Evolutionary conservation across 2,113 vertebrate genomes (phyloP).

Genomic region (Lipophrys pholis): DNA sequence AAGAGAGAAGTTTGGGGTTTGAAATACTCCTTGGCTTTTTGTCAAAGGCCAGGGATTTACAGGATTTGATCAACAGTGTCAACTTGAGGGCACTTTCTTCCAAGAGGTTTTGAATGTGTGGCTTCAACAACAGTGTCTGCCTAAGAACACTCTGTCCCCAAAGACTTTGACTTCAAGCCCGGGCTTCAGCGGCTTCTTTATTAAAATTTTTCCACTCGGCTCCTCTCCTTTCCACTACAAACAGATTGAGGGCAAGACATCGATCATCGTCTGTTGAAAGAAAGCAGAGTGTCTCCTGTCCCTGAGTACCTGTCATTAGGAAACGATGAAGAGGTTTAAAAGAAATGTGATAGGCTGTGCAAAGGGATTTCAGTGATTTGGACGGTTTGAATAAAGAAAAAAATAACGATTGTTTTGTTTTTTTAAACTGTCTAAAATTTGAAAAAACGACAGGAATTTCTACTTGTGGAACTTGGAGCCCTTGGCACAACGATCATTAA

Average conservation of each 20-base stretch:
- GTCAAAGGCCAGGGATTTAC: conserved; percentile 66
- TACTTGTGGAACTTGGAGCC: no score
- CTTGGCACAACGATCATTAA: no score
- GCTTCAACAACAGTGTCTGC: conserved; percentile 47
- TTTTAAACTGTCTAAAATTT: not conserved
- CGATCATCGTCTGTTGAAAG: conserved; percentile 38
- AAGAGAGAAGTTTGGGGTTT: conserved; percentile 51
- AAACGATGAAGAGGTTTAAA: conserved; percentile 35
- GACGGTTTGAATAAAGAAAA: not conserved
- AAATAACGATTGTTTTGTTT: not conserved
- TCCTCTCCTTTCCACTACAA: conserved; percentile 19
- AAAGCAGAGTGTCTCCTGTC: conserved; percentile 17
- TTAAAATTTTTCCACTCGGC: conserved; percentile 41
- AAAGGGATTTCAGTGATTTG: conserved; percentile 8
- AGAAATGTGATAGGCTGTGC: not conserved
- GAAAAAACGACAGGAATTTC: not conserved
- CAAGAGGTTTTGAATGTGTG: conserved; percentile 53
- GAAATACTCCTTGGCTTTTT: conserved; percentile 67
- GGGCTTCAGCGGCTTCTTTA: conserved; percentile 54
- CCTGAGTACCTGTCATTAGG: conserved; percentile 29
- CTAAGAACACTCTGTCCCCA: conserved; percentile 48
- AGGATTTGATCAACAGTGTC: conserved; percentile 64
- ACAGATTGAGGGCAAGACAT: conserved; percentile 37
- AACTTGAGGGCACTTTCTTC: conserved; percentile 64
- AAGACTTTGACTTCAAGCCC: conserved; percentile 54